Conservation (phyloP, 1,140 invertebrate genomes). For the Caenorhabditis latens region DNA sequence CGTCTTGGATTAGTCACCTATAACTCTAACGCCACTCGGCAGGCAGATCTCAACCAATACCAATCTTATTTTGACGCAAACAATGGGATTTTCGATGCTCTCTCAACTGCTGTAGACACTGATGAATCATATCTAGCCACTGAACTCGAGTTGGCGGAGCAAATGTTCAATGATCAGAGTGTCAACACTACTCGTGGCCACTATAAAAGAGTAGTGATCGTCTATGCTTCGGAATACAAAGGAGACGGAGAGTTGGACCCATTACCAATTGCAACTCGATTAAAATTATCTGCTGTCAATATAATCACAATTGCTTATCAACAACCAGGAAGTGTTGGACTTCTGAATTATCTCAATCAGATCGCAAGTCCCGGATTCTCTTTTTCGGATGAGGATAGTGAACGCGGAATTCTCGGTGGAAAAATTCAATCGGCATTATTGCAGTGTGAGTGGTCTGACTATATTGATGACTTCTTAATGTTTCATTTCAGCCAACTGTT, state of each 20-base stretch:
- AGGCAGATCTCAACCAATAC: neutral
- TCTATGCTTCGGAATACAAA: neutral
- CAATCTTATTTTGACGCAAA: neutral
- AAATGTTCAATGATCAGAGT: neutral
- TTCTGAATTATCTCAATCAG: neutral
- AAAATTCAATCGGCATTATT: neutral
- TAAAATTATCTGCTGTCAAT: neutral
- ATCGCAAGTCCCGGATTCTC: neutral
- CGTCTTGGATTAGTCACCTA: neutral
- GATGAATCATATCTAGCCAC: neutral
- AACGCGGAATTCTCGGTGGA: too few species aligned
- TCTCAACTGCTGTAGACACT: neutral
- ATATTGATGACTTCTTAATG: neutral
- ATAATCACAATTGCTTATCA: neutral
- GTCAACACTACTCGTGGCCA: neutral
- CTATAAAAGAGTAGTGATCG: neutral
- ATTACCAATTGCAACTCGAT: neutral
- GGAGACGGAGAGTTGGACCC: neutral
- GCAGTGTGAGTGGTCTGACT: neutral
- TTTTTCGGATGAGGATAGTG: neutral
- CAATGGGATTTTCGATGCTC: neutral
- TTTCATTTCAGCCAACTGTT: constrained; percentile 4
- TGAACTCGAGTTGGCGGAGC: neutral
- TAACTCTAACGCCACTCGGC: neutral
- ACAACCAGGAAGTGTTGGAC: neutral